phyloP scores from a whole-genome alignment of 2,797 vertebrate species.

The Carcharodon carcharias region DNA sequence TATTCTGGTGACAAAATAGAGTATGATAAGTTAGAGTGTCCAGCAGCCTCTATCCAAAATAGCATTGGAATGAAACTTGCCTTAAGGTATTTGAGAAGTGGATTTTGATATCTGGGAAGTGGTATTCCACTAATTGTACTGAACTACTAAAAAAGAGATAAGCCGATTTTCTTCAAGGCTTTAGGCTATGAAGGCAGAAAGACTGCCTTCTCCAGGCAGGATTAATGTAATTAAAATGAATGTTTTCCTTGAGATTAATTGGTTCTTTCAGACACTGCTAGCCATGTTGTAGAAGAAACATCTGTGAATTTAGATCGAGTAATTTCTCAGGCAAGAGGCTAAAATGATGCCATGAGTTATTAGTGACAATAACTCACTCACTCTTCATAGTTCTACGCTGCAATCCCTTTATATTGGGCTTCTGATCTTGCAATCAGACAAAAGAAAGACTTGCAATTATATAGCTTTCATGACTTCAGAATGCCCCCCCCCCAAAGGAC shows the following conservation, averaged over 20 bases:
- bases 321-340: background rate
- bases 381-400: background rate
- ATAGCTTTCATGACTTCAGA: background rate
- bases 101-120: background rate
- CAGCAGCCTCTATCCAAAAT: background rate
- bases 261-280: background rate
- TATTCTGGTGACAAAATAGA: background rate
- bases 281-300: background rate
- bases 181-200: background rate
- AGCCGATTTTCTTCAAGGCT: background rate
- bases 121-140: background rate
- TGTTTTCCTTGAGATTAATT: background rate
- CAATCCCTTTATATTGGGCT: background rate
- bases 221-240: conserved; percentile 16
- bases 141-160: background rate
- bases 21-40: background rate
- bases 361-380: background rate
- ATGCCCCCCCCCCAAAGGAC: background rate
- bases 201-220: background rate
- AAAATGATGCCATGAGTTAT: background rate
- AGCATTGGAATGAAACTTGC: background rate
- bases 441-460: background rate
- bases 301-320: background rate
- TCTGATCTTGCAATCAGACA: background rate
- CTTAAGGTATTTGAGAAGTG: background rate